Evolutionary conservation across 1,140 invertebrate species (phyloP).

Genomic region (Euborellia annulipes): DNA sequence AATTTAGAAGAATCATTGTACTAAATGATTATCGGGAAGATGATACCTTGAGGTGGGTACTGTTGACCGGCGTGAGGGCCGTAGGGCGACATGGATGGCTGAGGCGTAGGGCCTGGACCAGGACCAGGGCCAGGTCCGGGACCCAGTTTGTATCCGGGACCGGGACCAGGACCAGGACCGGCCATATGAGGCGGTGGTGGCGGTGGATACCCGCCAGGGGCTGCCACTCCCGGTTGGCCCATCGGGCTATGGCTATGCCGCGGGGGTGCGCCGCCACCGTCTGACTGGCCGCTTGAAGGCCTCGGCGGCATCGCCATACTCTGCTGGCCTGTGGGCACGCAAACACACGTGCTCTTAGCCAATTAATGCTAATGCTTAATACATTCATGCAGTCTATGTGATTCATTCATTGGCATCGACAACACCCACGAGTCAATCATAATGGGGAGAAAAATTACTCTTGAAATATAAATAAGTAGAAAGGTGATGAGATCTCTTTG

Average conservation of each 20-base stretch:
- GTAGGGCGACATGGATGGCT: constrained; percentile 33
- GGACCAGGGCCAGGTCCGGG: constrained; percentile 30
- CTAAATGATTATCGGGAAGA: too few species aligned
- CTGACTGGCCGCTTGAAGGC: constrained; percentile 76
- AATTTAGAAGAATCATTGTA: too few species aligned
- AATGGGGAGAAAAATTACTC: too few species aligned
- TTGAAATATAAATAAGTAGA: too few species aligned
- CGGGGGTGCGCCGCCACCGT: constrained; percentile 50
- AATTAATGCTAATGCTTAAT: too few species aligned
- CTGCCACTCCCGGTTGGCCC: too few species aligned
- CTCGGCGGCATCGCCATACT: constrained; percentile 83
- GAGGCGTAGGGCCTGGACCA: constrained; percentile 37
- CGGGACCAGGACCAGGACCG: too few species aligned
- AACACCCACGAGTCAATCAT: too few species aligned
- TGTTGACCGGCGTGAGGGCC: constrained; percentile 27
- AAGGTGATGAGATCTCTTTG: too few species aligned
- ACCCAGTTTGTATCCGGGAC: constrained; percentile 33
- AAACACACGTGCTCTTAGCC: too few species aligned
- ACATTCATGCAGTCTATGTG: too few species aligned
- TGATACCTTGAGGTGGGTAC: constrained; percentile 34
- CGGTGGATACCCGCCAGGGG: constrained; percentile 44
- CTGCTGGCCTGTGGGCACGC: constrained; percentile 55
- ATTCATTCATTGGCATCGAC: too few species aligned
- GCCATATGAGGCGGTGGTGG: constrained; percentile 42
- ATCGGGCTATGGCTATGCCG: constrained; percentile 57